Evolutionary conservation across 92 coral and sea anemone genomes (phyloP).

Genomic region (Desmophyllum pertusum): DNA sequence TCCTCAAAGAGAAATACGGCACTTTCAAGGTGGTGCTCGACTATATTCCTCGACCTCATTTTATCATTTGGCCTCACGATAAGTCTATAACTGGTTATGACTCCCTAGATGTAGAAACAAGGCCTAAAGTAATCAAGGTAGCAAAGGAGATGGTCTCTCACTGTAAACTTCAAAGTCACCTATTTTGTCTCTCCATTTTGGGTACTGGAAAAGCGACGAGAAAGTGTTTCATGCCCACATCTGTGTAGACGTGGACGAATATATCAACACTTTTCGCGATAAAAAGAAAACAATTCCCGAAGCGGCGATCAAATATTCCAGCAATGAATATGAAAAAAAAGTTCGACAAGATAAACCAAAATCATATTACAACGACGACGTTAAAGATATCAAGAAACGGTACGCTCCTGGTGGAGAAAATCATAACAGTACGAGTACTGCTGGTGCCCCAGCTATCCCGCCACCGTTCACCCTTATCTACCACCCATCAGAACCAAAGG

Average conservation of each 20-base stretch:
- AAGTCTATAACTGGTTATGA: neutral
- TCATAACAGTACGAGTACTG: too few relatives aligned
- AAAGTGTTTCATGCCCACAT: constrained; percentile 66
- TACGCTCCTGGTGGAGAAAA: neutral
- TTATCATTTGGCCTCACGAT: constrained; percentile 58
- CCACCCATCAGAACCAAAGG: constrained; percentile 73
- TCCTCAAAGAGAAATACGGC: constrained; percentile 46
- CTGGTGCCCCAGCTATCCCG: too few relatives aligned
- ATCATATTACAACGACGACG: constrained; percentile 61
- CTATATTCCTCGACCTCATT: constrained; percentile 76
- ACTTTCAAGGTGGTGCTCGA: constrained; percentile 68
- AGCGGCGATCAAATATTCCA: constrained; percentile 65
- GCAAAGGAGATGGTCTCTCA: constrained; percentile 58
- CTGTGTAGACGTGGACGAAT: constrained; percentile 62
- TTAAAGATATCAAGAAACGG: constrained; percentile 38
- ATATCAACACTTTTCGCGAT: constrained; percentile 36
- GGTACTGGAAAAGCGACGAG: constrained; percentile 73
- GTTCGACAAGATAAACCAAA: constrained; percentile 60
- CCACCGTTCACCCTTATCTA: constrained; percentile 45
- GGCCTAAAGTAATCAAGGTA: constrained; percentile 51
- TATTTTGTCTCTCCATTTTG: constrained; percentile 75
- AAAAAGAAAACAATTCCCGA: constrained; percentile 52
- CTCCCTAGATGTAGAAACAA: constrained; percentile 1
- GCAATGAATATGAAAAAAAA: constrained; percentile 53
- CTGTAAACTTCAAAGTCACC: constrained; percentile 41